These are phyloP conservation scores for Eilema caniola DNA, from an alignment of 2,888 invertebrate genomes.

Conservation along the genomic window DNA sequence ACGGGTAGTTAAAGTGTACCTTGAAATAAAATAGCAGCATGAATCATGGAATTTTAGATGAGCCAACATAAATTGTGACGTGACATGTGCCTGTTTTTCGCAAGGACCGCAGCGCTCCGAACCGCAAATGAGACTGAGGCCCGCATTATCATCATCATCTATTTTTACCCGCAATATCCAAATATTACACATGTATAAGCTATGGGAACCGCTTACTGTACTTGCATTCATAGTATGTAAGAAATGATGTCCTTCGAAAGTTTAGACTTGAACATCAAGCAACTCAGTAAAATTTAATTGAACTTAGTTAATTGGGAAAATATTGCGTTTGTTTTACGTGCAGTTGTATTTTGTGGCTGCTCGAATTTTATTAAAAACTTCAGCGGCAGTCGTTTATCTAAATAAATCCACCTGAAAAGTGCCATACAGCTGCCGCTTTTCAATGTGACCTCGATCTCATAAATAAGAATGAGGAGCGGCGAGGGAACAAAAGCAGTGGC, in stretches of 20 bases:
- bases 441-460: conserved; percentile 64
- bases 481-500: conserved; percentile 55
- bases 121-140: neutral
- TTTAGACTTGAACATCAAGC: conserved; percentile 1
- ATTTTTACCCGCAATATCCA: conserved; percentile 2
- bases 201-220: neutral
- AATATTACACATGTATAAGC: neutral
- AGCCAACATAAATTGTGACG: conserved; percentile 4
- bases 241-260: neutral
- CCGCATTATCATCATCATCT: conserved; percentile 4
- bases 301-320: conserved; percentile 27
- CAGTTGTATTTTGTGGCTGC: conserved; percentile 18
- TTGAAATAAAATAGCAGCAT: conserved; percentile 11
- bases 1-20: conserved; percentile 1
- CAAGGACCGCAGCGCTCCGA: neutral
- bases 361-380: conserved; percentile 28
- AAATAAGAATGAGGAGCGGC: conserved; percentile 68
- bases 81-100: conserved; percentile 1
- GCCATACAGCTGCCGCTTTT: conserved; percentile 54
- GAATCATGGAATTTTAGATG: conserved; percentile 4
- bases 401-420: conserved; percentile 51
- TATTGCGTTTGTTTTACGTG: conserved; percentile 31
- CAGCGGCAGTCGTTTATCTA: conserved; percentile 37
- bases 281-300: conserved; percentile 28
- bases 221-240: neutral